phyloP scores from a whole-genome alignment of 2,888 invertebrate genomes.

The Trypoxylon attenuatum region DNA sequence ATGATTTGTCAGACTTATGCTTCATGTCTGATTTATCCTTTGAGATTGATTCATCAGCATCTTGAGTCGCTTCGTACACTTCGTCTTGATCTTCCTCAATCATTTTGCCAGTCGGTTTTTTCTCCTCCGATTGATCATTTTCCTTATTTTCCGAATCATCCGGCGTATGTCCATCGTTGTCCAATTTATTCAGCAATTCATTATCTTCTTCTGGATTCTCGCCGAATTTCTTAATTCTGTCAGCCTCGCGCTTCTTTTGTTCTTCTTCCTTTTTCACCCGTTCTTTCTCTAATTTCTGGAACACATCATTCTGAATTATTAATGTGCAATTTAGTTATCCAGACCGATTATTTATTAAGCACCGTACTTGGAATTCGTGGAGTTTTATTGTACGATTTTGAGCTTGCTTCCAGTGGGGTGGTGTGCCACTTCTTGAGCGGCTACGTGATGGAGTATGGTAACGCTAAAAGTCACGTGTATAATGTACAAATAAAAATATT shows the following conservation, averaged over 20 bases:
- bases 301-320: constrained; percentile 2
- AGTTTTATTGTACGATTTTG: constrained; percentile 89
- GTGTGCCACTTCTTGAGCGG: constrained; percentile 91
- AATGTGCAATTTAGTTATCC: not conserved
- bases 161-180: constrained; percentile 33
- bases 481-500: constrained; percentile 3
- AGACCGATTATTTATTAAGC: not conserved
- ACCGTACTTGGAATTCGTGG: constrained; percentile 83
- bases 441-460: constrained; percentile 90
- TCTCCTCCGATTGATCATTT: constrained; percentile 51
- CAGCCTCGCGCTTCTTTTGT: constrained; percentile 77
- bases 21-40: constrained; percentile 49
- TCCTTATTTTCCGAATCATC: constrained; percentile 54
- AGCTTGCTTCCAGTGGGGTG: constrained; percentile 95
- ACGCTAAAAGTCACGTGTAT: constrained; percentile 77
- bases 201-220: constrained; percentile 71
- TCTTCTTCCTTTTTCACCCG: constrained; percentile 79
- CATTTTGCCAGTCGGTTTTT: constrained; percentile 26
- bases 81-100: constrained; percentile 41
- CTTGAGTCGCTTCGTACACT: constrained; percentile 41
- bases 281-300: constrained; percentile 66
- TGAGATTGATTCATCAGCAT: constrained; percentile 48
- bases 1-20: constrained; percentile 37
- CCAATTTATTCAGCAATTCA: constrained; percentile 40
- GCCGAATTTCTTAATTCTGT: constrained; percentile 76